Evolutionary conservation across 2,113 vertebrate species (phyloP), one percentile per base, ranked within the genome.

Genomic region (Columbina picui): DNA sequence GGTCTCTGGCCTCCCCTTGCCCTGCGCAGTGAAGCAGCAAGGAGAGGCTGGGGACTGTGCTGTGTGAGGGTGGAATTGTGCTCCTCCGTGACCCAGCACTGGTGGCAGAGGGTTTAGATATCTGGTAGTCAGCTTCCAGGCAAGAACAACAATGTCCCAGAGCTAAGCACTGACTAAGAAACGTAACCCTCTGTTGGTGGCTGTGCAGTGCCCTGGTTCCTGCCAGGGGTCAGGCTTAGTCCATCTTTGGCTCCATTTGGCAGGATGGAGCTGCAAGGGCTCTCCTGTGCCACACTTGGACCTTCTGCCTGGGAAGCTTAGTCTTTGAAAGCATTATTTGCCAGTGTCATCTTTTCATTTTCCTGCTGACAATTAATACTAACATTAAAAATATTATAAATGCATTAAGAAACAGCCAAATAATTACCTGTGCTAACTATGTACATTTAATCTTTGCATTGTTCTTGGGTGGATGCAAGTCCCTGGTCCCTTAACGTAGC

Each of bases 1-100:
- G 10, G 7, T 77, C 30, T 86, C 7, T 78, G 56, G 15, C 47
- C 19, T 84, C 18, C 21, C 23, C n/a, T 53, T 34, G 20, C 9
- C 2, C 13, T 0, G 0, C 1, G 1, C 36, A 57, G 34, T 0
- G 0, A 19, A 27, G 10, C 12, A 25, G 12, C 29, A 47, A 36
- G 61, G 32, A 77, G 30, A 63, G 27, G 7, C n/a, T 1, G 1
- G 5, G 59, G 9, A 53, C 13, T 73, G 38, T 68, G 53, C 30
- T 56, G 2, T 25, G 15, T 43, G 52, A 39, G 23, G 0, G 0
- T 71, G 29, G 52, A 70, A 59, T 77, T 91, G 27, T 12, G 6
- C 60, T 75, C 13, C 52, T 34, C 0, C 1, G 1, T 63, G 20
- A 41, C 1, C 26, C 1, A 1, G 4, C 22, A 27, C 14, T 70